Evolutionary conservation across 2,888 invertebrate genomes (phyloP).

Genomic region (Stenodema calcarata): DNA sequence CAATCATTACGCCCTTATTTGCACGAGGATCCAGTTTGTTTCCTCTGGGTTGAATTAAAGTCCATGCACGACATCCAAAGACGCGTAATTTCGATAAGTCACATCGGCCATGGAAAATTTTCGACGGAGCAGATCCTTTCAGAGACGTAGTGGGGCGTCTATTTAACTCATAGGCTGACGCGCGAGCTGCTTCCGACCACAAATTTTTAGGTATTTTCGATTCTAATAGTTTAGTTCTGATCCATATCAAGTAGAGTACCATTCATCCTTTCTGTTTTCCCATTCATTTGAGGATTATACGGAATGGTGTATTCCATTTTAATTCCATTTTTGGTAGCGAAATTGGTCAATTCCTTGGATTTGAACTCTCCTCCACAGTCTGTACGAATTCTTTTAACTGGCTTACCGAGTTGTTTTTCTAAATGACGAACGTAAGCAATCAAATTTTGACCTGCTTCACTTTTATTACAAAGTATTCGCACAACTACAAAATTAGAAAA

Average conservation of each 20-base stretch:
- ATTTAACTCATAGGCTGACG: background rate
- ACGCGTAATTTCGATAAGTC: background rate
- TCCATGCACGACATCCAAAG: background rate
- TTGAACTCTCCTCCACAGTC: too few species aligned
- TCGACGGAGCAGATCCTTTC: background rate
- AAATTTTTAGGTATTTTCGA: background rate
- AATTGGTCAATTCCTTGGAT: background rate
- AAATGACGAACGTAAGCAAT: slow-evolving; percentile 56
- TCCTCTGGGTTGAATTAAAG: background rate
- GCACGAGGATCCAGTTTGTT: background rate
- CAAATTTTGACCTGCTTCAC: slow-evolving; percentile 57
- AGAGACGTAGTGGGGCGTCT: background rate
- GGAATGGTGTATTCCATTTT: background rate
- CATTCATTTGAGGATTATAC: background rate
- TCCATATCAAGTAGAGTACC: background rate
- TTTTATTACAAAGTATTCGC: slow-evolving; percentile 56
- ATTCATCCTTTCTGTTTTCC: background rate
- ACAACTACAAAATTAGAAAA: slow-evolving; percentile 58
- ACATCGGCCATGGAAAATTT: background rate
- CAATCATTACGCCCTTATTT: background rate
- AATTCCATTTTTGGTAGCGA: background rate
- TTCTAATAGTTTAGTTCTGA: background rate
- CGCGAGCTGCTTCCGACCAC: background rate
- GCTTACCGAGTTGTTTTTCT: background rate
- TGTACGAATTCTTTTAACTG: too few species aligned